Base-by-base conservation (phyloP, 1,140 invertebrate species). In the Neodiprion fabricii region DNA sequence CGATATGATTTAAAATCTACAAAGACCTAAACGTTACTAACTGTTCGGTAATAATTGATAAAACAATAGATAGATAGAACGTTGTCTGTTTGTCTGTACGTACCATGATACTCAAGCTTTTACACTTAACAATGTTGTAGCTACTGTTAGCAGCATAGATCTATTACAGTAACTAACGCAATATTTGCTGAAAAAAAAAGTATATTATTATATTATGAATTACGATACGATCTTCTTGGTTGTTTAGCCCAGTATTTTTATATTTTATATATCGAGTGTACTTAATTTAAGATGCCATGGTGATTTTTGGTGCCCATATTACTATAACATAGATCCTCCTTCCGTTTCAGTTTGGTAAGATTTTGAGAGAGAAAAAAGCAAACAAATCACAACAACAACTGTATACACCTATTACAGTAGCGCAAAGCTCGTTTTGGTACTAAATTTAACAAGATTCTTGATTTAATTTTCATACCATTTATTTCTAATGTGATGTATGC, bases 171-270 rank as follows among this genome's bases (percentile, higher is more conserved):
- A 21, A 78, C 68, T 78, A 76, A 79, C 72, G 74, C 74, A 75
- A 76, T 79, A 76, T 72, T 40, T 71, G 76, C 77, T 76, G 72
- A 77, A 80, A 79, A 14, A 40, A 61, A 61, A 61, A 61, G 11
- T 12, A 61, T 61, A 14, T 14, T 61, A 80, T 81, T 81, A 80
- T 81, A 80, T 81, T 80, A 72, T 80, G 71, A 79, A 78, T 81
- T 81, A 79, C 74, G 75, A 76, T 78, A 79, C 76, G 79, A 76
- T 78, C 79, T 80, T 79, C 81, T 85, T 85, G 79, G 80, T 85
- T 82, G 77, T 80, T 83, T 84, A 85, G 79, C 82, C 84, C 87
- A 88, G 86, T 88, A 87, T 88, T 88, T 88, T 88, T 86, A 80
- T 88, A 88, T 87, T 85, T 85, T 88, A 84, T 85, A 86, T 74